Evolutionary conservation across 2,113 vertebrate species (phyloP).

Genomic region (Haliaeetus leucogaster): DNA sequence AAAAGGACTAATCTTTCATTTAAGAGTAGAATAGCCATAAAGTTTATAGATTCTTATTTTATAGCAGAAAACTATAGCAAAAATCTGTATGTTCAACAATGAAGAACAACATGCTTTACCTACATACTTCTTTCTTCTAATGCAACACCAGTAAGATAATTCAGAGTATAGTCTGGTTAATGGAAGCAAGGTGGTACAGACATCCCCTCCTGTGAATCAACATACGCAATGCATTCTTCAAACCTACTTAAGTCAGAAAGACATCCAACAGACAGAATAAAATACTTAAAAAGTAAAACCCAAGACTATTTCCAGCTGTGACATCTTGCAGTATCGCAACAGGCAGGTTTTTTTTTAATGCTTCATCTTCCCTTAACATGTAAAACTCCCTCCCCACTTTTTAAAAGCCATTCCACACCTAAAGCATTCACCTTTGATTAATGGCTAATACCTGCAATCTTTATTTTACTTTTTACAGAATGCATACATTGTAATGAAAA

Average conservation of each 20-base stretch:
- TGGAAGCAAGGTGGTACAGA: neutral
- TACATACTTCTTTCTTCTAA: neutral
- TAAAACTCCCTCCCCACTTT: neutral
- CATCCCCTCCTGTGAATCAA: neutral
- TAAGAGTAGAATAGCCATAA: neutral
- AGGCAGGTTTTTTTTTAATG: neutral
- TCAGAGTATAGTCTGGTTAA: neutral
- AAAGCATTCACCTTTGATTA: neutral
- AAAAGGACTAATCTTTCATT: neutral
- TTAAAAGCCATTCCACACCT: neutral
- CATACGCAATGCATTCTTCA: neutral
- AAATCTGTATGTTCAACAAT: neutral
- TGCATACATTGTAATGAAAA: neutral
- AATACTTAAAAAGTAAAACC: neutral
- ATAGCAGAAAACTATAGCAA: neutral
- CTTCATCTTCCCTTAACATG: neutral
- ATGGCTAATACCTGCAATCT: neutral
- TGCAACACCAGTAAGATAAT: neutral
- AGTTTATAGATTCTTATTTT: neutral
- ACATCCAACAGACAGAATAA: neutral
- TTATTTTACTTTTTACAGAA: neutral
- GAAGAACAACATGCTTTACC: neutral
- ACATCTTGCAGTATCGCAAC: neutral
- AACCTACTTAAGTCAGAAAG: neutral
- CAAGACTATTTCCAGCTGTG: neutral